Evolutionary conservation across 2,888 invertebrate species (phyloP).

Genomic region (Trilocha varians): DNA sequence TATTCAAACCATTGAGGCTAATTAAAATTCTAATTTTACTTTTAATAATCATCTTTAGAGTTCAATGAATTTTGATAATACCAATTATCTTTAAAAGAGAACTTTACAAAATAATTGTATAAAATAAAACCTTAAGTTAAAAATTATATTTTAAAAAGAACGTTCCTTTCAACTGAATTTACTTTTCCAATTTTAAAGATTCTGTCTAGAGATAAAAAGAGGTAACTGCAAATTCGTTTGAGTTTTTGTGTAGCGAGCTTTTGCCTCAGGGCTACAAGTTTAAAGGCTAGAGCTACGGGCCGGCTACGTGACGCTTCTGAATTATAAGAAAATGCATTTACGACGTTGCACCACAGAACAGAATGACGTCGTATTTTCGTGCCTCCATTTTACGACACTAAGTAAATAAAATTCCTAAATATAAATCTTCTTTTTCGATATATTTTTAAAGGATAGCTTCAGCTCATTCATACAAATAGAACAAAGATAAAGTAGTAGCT

Average conservation of each 20-base stretch:
- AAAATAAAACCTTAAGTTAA: neutral
- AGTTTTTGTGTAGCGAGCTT: slow-evolving; percentile 50
- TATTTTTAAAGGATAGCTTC: too few relatives aligned
- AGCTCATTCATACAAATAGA: too few relatives aligned
- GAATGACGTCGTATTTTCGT: slow-evolving; percentile 47
- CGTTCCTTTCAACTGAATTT: slow-evolving; percentile 41
- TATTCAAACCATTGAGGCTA: too few relatives aligned
- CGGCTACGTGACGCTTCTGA: slow-evolving; percentile 67
- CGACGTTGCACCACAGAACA: slow-evolving; percentile 44
- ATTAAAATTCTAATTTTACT: too few relatives aligned
- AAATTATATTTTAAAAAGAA: neutral
- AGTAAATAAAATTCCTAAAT: slow-evolving; percentile 40
- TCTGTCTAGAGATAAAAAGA: slow-evolving; percentile 55
- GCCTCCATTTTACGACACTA: slow-evolving; percentile 44
- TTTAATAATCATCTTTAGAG: too few relatives aligned
- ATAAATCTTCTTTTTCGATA: too few relatives aligned
- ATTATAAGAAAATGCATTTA: slow-evolving; percentile 73
- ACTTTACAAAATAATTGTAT: neutral
- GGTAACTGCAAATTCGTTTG: slow-evolving; percentile 65
- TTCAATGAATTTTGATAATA: too few relatives aligned
- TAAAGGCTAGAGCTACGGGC: slow-evolving; percentile 19
- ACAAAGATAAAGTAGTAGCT: too few relatives aligned
- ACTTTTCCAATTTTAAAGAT: slow-evolving; percentile 56
- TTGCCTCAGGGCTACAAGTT: slow-evolving; percentile 18
- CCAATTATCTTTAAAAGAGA: too few relatives aligned